Evolutionary conservation across 2,888 invertebrate species (phyloP).

Genomic region (Chloromyia formosa): DNA sequence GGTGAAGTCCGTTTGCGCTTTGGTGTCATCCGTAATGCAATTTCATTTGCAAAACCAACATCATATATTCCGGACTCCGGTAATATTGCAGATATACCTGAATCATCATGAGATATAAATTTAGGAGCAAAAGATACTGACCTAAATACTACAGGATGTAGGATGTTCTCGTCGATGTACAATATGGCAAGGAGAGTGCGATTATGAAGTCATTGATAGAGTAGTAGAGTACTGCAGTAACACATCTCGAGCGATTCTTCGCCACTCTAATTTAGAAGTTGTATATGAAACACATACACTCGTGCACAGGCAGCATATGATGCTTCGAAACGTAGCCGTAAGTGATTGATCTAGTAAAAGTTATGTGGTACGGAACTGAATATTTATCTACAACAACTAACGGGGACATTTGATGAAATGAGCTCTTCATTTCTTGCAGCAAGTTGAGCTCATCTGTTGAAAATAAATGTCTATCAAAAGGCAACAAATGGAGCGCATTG

Average conservation of each 20-base stretch:
- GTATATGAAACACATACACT: no score
- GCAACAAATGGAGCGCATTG: not conserved
- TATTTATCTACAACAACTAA: not conserved
- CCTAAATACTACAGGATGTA: not conserved
- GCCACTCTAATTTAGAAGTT: constrained; percentile 5
- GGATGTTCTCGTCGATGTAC: not conserved
- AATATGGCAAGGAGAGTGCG: not conserved
- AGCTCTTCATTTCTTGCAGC: not conserved
- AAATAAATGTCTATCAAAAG: not conserved
- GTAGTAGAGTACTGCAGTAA: constrained; percentile 20
- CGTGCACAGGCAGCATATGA: not conserved
- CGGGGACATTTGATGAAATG: not conserved
- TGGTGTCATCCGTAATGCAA: constrained; percentile 28
- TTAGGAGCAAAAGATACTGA: constrained; percentile 17
- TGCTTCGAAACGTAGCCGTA: not conserved
- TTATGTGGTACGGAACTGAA: not conserved
- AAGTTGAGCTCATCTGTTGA: not conserved
- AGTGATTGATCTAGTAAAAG: constrained; percentile 13
- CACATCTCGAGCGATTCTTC: constrained; percentile 8
- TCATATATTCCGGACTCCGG: not conserved
- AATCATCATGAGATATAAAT: constrained; percentile 19
- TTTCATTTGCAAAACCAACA: constrained; percentile 32
- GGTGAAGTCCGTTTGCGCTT: no score
- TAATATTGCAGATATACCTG: constrained; percentile 32
- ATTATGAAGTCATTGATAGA: no score